A percentile compares a stretch with the other conserved stretches of the same genome.
Evolutionary conservation across 2,888 invertebrate species (phyloP).

Genomic region (Tinea semifulvella): DNA sequence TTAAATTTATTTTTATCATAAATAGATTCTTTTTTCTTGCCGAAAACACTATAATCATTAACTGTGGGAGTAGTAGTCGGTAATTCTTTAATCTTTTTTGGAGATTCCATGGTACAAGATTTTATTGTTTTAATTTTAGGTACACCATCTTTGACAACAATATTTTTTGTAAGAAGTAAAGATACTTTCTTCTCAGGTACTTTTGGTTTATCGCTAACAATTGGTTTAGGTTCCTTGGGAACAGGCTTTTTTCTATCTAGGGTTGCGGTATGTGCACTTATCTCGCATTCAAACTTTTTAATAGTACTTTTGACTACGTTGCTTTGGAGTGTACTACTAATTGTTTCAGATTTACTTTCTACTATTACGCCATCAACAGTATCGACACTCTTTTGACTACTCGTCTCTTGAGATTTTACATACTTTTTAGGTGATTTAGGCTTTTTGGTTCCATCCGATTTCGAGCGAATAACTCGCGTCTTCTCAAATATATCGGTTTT

Average conservation of each 20-base stretch:
- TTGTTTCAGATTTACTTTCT: conserved; percentile 25
- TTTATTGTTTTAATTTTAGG: conserved; percentile 60
- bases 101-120: conserved; percentile 29
- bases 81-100: conserved; percentile 28
- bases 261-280: conserved; percentile 41
- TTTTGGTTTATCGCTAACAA: conserved; percentile 62
- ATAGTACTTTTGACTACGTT: conserved; percentile 53
- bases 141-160: conserved; percentile 60
- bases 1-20: conserved; percentile 55
- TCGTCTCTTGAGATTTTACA: conserved; percentile 42
- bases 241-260: conserved; percentile 50
- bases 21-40: conserved; percentile 41
- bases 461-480: conserved; percentile 48
- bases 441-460: conserved; percentile 56
- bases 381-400: conserved; percentile 47
- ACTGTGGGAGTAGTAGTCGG: conserved; percentile 23
- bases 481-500: conserved; percentile 37
- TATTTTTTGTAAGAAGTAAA: conserved; percentile 59
- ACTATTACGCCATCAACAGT: conserved; percentile 45
- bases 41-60: background rate
- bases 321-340: conserved; percentile 28
- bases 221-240: conserved; percentile 24
- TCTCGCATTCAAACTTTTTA: conserved; percentile 59
- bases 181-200: conserved; percentile 69
- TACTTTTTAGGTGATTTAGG: conserved; percentile 51